Percentiles rank a stretch among this genome's conserved stretches.
Conservation (phyloP, 2,797 vertebrate species). For the Danionella dracula region DNA sequence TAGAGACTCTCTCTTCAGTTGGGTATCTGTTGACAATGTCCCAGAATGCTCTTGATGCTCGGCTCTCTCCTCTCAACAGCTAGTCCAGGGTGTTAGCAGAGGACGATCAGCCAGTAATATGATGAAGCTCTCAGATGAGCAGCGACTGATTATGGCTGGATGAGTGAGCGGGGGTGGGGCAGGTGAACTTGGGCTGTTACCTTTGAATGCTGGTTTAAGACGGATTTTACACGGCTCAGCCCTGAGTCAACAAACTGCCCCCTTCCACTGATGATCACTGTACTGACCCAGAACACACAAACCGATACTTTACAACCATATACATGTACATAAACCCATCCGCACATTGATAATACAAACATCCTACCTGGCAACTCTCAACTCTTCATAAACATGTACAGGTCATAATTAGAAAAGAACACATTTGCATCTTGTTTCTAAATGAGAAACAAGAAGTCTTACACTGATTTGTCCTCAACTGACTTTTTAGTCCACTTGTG, state of each 20-base stretch:
- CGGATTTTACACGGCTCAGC: constrained; percentile 71
- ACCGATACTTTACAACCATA: too few relatives aligned
- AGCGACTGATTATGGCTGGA: neutral
- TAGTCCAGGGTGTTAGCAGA: neutral
- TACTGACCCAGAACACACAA: neutral
- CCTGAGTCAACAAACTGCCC: constrained; percentile 48
- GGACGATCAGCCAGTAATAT: neutral
- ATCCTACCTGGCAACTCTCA: neutral
- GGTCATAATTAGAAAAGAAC: too few relatives aligned
- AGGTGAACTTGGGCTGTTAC: constrained; percentile 51
- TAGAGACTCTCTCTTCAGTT: neutral
- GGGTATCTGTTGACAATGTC: neutral
- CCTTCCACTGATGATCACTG: constrained; percentile 18
- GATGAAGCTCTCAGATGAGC: neutral
- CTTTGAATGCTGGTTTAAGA: constrained; percentile 66
- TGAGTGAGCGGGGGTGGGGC: constrained; percentile 34
- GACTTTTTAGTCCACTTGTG: too few relatives aligned
- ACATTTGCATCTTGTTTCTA: too few relatives aligned
- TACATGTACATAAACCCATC: neutral
- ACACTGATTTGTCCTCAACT: too few relatives aligned
- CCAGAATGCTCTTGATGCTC: neutral
- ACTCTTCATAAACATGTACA: too few relatives aligned
- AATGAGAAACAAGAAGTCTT: too few relatives aligned
- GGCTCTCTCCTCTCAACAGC: neutral
- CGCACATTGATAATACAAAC: neutral